These are phyloP conservation scores for Torymus auratus DNA, from an alignment of 2,888 invertebrate species.

Conservation along the genomic window DNA sequence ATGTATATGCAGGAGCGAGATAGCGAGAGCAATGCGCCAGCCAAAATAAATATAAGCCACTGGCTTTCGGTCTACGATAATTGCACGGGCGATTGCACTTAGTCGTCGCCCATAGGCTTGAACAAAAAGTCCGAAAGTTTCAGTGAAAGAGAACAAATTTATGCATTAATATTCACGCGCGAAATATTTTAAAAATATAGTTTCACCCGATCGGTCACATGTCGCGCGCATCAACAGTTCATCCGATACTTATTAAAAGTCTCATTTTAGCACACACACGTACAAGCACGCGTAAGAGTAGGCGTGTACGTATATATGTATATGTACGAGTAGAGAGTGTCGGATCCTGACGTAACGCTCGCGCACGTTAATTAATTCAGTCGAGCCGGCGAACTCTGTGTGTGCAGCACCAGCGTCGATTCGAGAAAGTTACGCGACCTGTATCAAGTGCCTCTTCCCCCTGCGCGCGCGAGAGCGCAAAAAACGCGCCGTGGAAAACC, in stretches of 20 bases:
- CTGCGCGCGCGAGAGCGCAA: conserved; percentile 56
- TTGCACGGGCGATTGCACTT: too few relatives aligned
- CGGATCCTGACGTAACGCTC: conserved; percentile 46
- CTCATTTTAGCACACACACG: background rate
- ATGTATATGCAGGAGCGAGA: too few relatives aligned
- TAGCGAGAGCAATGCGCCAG: too few relatives aligned
- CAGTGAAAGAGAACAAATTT: background rate
- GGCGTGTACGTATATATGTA: background rate
- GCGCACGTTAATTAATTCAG: conserved; percentile 68
- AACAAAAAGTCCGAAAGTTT: background rate
- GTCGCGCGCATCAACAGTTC: too few relatives aligned
- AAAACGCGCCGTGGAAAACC: conserved; percentile 62
- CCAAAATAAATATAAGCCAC: too few relatives aligned
- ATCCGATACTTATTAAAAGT: too few relatives aligned
- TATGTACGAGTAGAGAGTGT: background rate
- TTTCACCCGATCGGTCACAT: background rate
- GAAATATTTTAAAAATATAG: background rate
- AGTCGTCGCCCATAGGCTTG: too few relatives aligned
- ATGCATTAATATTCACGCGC: background rate
- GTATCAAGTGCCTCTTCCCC: conserved; percentile 64
- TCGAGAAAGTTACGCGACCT: conserved; percentile 70
- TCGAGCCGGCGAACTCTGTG: conserved; percentile 59
- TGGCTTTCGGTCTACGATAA: too few relatives aligned
- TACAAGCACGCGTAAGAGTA: background rate
- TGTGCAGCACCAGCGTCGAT: conserved; percentile 57